Percentiles rank a stretch among this genome's conserved stretches.
Conservation (phyloP, 2,888 invertebrate genomes). For the Coremacera marginata region DNA sequence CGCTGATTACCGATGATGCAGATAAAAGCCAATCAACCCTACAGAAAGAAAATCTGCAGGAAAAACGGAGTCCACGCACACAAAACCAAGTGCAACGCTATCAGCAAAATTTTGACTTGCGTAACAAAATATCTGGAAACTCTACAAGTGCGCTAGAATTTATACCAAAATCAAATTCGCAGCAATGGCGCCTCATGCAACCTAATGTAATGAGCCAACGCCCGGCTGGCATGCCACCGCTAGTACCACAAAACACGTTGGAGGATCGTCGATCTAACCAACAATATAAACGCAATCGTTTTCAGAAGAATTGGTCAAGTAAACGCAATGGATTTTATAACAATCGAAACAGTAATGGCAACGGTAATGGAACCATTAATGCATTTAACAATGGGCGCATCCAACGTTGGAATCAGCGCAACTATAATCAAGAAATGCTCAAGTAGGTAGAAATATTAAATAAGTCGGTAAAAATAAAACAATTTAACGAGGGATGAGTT, state of each 20-base stretch:
- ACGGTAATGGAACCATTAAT: slow-evolving; percentile 18
- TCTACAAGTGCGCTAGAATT: neutral
- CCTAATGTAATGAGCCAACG: slow-evolving; percentile 52
- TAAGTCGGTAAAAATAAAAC: neutral
- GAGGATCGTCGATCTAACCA: slow-evolving; percentile 23
- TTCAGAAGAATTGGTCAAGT: neutral
- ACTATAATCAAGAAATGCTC: slow-evolving; percentile 41
- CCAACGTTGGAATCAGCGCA: slow-evolving; percentile 44
- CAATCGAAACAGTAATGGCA: slow-evolving; percentile 9
- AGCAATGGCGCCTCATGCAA: slow-evolving; percentile 51
- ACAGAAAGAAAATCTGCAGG: neutral
- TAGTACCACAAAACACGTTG: slow-evolving; percentile 46
- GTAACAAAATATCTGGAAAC: slow-evolving; percentile 42
- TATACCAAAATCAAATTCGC: slow-evolving; percentile 42
- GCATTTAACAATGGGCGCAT: slow-evolving; percentile 39
- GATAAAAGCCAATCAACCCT: neutral
- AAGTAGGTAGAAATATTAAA: slow-evolving; percentile 37
- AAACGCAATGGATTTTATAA: neutral
- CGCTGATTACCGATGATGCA: slow-evolving; percentile 21
- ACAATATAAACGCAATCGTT: slow-evolving; percentile 14
- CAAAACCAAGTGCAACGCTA: neutral
- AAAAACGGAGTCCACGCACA: neutral
- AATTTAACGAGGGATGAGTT: too few relatives aligned
- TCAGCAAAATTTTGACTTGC: slow-evolving; percentile 43
- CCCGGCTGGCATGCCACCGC: slow-evolving; percentile 53